A percentile compares a stretch with the other conserved stretches of the same genome.
Conservation (phyloP, 37 sponge, comb jelly and placozoan genomes). For the Amphimedon queenslandica region DNA sequence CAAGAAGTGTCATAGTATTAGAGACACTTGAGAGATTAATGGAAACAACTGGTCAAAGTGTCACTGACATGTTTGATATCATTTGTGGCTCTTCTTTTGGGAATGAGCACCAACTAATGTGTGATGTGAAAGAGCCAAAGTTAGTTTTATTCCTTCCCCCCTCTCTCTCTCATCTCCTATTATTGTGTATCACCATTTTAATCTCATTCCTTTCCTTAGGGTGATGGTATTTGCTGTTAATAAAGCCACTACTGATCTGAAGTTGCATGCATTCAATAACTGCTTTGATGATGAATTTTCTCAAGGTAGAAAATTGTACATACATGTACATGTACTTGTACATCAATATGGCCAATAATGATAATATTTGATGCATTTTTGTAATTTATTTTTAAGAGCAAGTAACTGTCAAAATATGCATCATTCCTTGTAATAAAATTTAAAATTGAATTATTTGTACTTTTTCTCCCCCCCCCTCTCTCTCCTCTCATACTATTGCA, state of each 20-base stretch:
- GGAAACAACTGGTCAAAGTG: not conserved
- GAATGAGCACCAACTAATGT: too few species aligned
- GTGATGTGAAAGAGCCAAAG: constrained; percentile 3
- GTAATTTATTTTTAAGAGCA: too few species aligned
- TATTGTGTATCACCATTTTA: not conserved
- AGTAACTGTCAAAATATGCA: too few species aligned
- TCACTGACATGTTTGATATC: constrained; percentile 11
- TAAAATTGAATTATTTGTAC: too few species aligned
- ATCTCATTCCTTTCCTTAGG: constrained; percentile 15
- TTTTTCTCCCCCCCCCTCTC: not conserved
- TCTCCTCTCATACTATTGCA: not conserved
- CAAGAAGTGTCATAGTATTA: constrained; percentile 8
- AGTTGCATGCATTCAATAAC: constrained; percentile 45
- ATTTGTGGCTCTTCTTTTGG: constrained; percentile 6
- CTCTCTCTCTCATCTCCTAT: not conserved
- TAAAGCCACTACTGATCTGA: constrained; percentile 27
- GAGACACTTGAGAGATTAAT: not conserved
- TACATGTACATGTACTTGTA: too few species aligned
- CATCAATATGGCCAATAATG: too few species aligned
- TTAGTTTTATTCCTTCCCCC: not conserved
- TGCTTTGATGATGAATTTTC: constrained; percentile 26
- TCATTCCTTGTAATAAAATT: too few species aligned
- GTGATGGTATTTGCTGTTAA: constrained; percentile 33
- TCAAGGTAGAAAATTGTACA: not conserved
- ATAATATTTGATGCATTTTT: too few species aligned